Conservation (phyloP, 2,113 vertebrate species). For the Alexandromys fortis region DNA sequence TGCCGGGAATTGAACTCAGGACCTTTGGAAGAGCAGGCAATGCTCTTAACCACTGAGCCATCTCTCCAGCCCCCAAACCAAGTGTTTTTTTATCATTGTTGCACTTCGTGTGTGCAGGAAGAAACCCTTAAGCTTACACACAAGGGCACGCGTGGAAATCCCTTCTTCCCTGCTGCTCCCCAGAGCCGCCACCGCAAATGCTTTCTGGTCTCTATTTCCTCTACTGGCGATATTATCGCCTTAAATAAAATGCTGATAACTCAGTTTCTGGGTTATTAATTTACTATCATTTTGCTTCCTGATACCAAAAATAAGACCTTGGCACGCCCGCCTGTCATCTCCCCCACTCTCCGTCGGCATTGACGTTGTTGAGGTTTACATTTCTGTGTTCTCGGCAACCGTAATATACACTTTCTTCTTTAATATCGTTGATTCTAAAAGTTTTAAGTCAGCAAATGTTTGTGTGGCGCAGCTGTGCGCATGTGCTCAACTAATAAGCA, state of each 20-base stretch:
- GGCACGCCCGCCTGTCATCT: background rate
- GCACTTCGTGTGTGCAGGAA: background rate
- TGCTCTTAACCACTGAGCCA: no score
- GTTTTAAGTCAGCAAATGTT: background rate
- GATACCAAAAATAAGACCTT: background rate
- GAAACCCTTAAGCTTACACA: background rate
- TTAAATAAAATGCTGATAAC: background rate
- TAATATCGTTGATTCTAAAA: slow-evolving; percentile 3
- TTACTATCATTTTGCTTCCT: slow-evolving; percentile 14
- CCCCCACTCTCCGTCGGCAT: background rate
- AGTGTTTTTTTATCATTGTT: background rate
- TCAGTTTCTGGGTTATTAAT: slow-evolving; percentile 21
- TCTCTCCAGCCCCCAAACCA: no score
- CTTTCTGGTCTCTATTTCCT: background rate
- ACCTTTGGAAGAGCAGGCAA: no score
- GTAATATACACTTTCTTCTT: background rate
- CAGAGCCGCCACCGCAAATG: background rate
- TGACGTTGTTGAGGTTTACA: background rate
- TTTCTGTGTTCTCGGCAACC: background rate
- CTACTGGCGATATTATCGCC: background rate
- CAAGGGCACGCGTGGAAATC: background rate
- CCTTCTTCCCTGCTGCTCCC: background rate
- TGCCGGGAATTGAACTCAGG: no score
- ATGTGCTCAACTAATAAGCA: background rate
- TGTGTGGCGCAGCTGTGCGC: background rate